Evolutionary conservation across 2,797 vertebrate species (phyloP).

Genomic region (Onychomys leucogaster): DNA sequence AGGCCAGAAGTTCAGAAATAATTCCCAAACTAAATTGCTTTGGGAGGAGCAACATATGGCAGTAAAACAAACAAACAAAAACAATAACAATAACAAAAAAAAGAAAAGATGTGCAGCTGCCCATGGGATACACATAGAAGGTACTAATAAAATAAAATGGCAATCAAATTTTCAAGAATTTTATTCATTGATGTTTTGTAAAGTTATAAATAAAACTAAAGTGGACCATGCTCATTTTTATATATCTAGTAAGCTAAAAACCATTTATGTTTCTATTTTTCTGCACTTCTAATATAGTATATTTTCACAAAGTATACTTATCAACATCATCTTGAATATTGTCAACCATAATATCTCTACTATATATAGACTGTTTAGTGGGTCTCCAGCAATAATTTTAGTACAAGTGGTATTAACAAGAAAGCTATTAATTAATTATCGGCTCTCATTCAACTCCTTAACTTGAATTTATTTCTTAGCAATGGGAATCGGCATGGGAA

Average conservation of each 20-base stretch:
- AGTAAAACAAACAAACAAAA: not conserved
- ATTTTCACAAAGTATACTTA: not conserved
- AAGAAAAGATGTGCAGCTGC: not conserved
- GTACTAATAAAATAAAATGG: not conserved
- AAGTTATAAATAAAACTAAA: conserved; percentile 2
- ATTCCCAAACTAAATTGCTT: conserved; percentile 36
- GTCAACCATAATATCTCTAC: not conserved
- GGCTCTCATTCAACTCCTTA: not conserved
- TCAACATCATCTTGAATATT: not conserved
- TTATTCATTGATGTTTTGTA: conserved; percentile 36
- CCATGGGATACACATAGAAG: conserved; percentile 19
- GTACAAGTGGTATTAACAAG: not conserved
- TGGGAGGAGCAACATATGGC: not conserved
- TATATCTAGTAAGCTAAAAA: not conserved
- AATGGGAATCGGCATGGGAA: not conserved
- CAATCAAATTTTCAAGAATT: not conserved
- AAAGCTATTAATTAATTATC: not conserved
- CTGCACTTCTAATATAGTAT: not conserved
- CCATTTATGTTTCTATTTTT: not conserved
- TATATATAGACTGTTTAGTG: not conserved
- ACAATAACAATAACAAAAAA: too few relatives aligned
- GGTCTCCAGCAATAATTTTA: not conserved
- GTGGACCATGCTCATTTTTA: not conserved
- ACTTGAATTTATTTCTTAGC: conserved; percentile 31
- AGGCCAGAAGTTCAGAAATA: conserved; percentile 25